Base-by-base conservation (phyloP, 2,888 invertebrate species). In the Lordiphosa fenestrarum region DNA sequence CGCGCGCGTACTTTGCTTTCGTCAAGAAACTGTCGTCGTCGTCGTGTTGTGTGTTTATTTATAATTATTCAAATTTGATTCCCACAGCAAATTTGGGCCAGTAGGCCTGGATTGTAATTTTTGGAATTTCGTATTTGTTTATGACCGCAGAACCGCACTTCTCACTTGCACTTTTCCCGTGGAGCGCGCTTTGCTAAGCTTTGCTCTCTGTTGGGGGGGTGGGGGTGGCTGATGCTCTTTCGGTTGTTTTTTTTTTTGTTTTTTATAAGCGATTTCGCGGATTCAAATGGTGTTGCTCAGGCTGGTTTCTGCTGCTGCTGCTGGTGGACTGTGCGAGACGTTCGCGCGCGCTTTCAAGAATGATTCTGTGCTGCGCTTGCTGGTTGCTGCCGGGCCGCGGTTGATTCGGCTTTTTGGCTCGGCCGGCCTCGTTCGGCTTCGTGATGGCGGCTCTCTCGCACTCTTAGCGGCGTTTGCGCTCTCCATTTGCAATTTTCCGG, bases 271-370 rank as follows among this genome's bases (percentile, higher is more conserved):
- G 15, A 10, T 36, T 40, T 46, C 50, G 37, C 50, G 54, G 53
- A 53, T 69, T 58, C 50, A 37, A 40, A 36, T 37, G 35, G 48
- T 21, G 58, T 36, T 53, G 33, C 35, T 48, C 15, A 15, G 15
- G 19, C 19, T 42, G 54, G 49, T 49, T 65, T 38, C 35, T 60
- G 49, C 53, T 52, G 63, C 52, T 60, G 53, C 70, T 60, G 54
- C 61, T 54, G 76, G 76, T 30, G 60, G 87, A 86, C 85, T 44
- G 60, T 87, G 86, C 85, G 77, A 81, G 77, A 83, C 69, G 85
- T 85, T 88, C 88, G 86, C 88, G 88, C 88, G 88, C 88, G 88
- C 74, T 77, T 88, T 88, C 83, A 87, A 88, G 88, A 88, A 88
- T 88, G 87, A 88, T 88, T 88, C 88, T 88, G 75, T 70, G 63